Evolutionary conservation across 2,888 invertebrate species (phyloP), one percentile per base, ranked within the genome.

Genomic region (Tyria jacobaeae): DNA sequence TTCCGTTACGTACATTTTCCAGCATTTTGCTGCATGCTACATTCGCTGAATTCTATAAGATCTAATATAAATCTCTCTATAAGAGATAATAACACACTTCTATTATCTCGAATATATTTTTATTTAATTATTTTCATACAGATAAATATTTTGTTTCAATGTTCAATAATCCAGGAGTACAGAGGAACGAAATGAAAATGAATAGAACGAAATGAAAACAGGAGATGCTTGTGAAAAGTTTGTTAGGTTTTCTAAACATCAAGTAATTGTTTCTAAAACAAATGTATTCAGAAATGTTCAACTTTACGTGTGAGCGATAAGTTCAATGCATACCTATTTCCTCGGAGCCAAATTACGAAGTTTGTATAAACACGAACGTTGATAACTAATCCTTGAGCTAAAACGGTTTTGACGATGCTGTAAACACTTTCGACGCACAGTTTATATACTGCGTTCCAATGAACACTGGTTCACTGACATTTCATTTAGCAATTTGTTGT

Each of bases 401-500:
- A 80, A 81, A 77, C 71, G 72, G 76, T 65, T 76, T 73, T 74
- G 73, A 78, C 78, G 77, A 73, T 74, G 55, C 65, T 68, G 53
- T 80, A 79, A 71, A 75, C 70, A 70, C 65, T 68, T 70, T 73
- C 73, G 76, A 76, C 73, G 73, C 74, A 57, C 55, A 24, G 71
- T 77, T 75, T 76, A 75, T 73, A 79, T 76, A 71, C 75, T 64
- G 70, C 57, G 71, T 83, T 70, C 55, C 61, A 68, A 69, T 62
- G 55, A 65, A 68, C 73, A 62, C 57, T 70, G 58, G 87, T 87
- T 87, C 88, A 89, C 82, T 82, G 87, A 87, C 87, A 76, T 81
- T 83, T 82, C 80, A 75, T 79, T 75, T 66, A 66, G 66, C 76
- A 79, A 80, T 82, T n/a, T n/a, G n/a, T n/a, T 84, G 77, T 78